Evolutionary conservation across 2,797 vertebrate species (phyloP), one percentile per base, ranked within the genome.

Genomic region (Nyctibius grandis): DNA sequence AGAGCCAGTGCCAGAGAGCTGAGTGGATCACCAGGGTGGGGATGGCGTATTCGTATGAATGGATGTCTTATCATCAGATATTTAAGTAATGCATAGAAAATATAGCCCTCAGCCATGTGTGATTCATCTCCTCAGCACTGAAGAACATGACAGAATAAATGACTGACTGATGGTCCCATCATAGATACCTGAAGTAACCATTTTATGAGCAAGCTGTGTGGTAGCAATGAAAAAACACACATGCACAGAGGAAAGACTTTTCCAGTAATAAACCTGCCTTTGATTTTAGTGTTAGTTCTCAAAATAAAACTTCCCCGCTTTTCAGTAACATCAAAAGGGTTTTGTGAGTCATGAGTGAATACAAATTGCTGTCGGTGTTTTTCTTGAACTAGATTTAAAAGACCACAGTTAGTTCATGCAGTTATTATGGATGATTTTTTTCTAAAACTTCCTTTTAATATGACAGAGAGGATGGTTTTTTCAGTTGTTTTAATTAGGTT

Each of bases 371-470:
- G 70, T 91, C 67, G 28, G 45, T 15, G 18, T 82, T 91, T 89
- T 92, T 88, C 68, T 85, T 96, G 60, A 91, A 76, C 33, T 86
- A 79, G 16, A 59, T 91, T 91, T 95, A 85, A 80, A 91, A 95
- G 70, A 77, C 22, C 28, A 47, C 50, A 26, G 48, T 81, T 79
- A 54, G 38, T 73, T 91, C 36, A 50, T 69, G 54, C 28, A 77
- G 64, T 70, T 93, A 51, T 84, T 70, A 60, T 48, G 72, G 61
- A 45, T 34, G 56, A 1, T 64, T 89, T 56, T 53, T 83, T 92
- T 38, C 60, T 68, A 64, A 78, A 92, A 60, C 16, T 67, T 91
- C 29, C 34, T 88, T 91, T 85, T 75, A 47, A 45, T 80, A 26
- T 77, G 72, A 70, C 38, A 87, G 72, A 73, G 45, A 68, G 11